phyloP scores from a whole-genome alignment of 2,113 vertebrate species.

The Myotis davidii region DNA sequence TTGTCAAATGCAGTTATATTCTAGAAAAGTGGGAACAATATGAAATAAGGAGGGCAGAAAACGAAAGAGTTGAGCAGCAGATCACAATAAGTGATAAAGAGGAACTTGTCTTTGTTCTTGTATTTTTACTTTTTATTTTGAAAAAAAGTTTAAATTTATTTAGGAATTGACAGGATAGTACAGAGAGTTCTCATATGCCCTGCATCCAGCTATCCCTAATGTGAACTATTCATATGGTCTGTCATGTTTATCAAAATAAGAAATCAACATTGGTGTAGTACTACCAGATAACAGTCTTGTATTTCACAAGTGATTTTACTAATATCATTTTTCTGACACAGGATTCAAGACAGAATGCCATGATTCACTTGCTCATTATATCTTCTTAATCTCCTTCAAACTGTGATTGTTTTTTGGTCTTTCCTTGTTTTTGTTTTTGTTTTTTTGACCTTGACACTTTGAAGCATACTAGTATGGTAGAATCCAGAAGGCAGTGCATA shows the following conservation, averaged over 20 bases:
- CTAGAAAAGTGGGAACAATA: slow-evolving; percentile 25
- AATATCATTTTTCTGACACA: not conserved
- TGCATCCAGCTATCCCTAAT: not conserved
- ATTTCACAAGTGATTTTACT: not conserved
- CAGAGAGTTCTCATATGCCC: not conserved
- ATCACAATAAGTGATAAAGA: not conserved
- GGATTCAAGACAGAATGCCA: not conserved
- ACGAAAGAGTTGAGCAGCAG: not conserved
- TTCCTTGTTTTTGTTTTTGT: not conserved
- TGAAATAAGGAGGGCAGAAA: slow-evolving; percentile 29
- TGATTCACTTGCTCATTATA: not conserved
- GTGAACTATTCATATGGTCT: not conserved
- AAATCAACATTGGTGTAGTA: not conserved
- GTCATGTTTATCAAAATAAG: not conserved
- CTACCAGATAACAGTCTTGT: not conserved
- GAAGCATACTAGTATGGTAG: not conserved
- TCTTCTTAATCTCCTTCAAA: not conserved
- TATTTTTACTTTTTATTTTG: not conserved
- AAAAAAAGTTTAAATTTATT: not conserved
- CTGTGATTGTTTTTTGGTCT: not conserved
- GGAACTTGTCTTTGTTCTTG: not conserved
- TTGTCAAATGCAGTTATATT: slow-evolving; percentile 53
- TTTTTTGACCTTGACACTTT: not conserved
- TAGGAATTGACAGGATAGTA: not conserved
- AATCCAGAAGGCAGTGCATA: not conserved